Evolutionary conservation across 2,113 vertebrate genomes (phyloP), one percentile per base, ranked within the genome.

Genomic region (Osmerus mordax): DNA sequence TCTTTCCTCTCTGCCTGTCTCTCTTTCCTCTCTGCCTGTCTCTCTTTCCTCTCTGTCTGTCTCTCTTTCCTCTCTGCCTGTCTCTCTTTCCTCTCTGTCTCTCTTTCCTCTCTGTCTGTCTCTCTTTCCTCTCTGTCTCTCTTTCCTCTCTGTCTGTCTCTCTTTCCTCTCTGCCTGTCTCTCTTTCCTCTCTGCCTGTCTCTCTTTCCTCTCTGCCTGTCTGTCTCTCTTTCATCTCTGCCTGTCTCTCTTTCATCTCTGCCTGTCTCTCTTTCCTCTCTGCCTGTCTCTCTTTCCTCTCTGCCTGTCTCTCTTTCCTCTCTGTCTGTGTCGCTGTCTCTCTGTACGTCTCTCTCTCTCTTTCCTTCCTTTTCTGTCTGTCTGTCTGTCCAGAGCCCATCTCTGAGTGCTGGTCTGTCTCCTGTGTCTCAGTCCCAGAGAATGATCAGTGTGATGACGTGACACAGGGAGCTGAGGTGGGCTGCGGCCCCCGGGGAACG

Each of bases 71-170:
- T 60, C 2, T 19, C 13, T 51, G 18, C 21, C 41, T 51, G 36
- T n/a, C 28, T 65, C 23, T 58, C 29, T 54, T 67, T 68, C 82
- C 80, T 70, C 23, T 23, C 23, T 23, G 13, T 18, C 16, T 18
- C 16, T 18, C 53, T 55, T 18, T 41, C 63, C 18, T 59, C 23
- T 11, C 11, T 47, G 11, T 14, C 7, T 51, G 3, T 41, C 16
- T 47, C 0, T 15, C 23, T 23, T 23, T 23, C 23, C 36, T 47
- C 18, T 18, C 28, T 64, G 62, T 41, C 28, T 9, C 36, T 60
- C 29, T 32, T 32, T 32, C 29, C 29, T 32, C 29, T 32, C 29
- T 3, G 18, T 23, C 58, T 60, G 2, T 19, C 12, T 51, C 8
- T 65, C n/a, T 41, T 12, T 32, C 29, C 12, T 47, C 25, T 51